These are phyloP conservation scores for Anomalospiza imberbis DNA, from an alignment of 2,797 vertebrate genomes.

Conservation along the genomic window DNA sequence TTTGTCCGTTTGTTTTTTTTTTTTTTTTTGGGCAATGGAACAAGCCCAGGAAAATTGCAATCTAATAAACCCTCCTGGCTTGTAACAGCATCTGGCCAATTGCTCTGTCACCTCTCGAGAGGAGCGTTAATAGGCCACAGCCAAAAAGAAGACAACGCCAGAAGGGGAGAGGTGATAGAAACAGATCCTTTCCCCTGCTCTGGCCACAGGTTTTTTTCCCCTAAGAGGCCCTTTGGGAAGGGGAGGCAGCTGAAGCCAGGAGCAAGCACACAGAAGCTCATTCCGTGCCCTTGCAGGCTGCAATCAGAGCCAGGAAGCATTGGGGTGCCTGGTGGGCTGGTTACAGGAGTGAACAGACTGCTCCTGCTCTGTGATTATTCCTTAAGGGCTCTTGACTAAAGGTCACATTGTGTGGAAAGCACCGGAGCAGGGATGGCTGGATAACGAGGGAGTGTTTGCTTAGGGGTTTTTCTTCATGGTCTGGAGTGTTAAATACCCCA, in stretches of 20 bases:
- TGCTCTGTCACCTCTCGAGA: background rate
- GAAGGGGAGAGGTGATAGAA: background rate
- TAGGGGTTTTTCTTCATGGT: background rate
- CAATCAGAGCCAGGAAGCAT: slow-evolving; percentile 6
- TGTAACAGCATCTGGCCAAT: background rate
- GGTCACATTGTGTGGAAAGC: slow-evolving; percentile 47
- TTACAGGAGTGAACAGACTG: slow-evolving; percentile 21
- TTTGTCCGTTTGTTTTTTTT: background rate
- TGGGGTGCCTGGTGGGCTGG: background rate
- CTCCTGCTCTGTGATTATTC: slow-evolving; percentile 6
- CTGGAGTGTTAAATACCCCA: background rate
- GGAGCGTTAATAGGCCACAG: background rate
- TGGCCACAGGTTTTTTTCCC: background rate
- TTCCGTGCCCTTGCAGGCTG: background rate
- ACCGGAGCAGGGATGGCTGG: background rate
- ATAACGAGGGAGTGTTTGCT: background rate
- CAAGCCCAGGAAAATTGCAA: background rate
- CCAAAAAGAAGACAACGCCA: background rate
- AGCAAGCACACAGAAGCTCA: background rate
- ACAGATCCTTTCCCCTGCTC: background rate
- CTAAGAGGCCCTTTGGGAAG: slow-evolving; percentile 2
- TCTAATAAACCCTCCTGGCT: background rate
- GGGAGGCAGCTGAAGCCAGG: background rate
- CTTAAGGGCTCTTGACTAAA: slow-evolving; percentile 51
- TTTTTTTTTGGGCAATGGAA: background rate